These are phyloP conservation scores for Reinhardtius hippoglossoides DNA, from an alignment of 2,113 vertebrate species.

Conservation along the genomic window DNA sequence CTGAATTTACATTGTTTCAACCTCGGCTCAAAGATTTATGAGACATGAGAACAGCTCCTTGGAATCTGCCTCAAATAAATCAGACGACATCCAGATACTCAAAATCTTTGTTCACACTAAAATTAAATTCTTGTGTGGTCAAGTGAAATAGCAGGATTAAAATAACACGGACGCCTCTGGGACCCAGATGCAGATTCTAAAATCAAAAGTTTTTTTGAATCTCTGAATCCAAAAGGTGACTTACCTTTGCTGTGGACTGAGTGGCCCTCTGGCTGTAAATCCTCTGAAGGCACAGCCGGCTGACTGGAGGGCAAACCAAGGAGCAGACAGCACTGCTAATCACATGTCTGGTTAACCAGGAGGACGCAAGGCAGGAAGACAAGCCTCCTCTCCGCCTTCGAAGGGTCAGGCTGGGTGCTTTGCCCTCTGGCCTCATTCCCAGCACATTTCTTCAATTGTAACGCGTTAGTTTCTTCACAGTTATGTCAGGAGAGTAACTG, in stretches of 20 bases:
- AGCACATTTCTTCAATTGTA: not conserved
- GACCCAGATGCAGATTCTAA: not conserved
- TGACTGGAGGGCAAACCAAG: conserved; percentile 65
- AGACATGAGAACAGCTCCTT: not conserved
- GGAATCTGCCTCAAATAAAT: no score
- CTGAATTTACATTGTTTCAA: not conserved
- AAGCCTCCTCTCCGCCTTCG: conserved; percentile 58
- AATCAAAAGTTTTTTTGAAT: no score
- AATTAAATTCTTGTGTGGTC: not conserved
- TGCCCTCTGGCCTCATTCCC: not conserved
- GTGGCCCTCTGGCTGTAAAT: conserved; percentile 38
- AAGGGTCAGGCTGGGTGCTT: conserved; percentile 20
- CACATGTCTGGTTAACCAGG: conserved; percentile 75
- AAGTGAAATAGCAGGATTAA: not conserved
- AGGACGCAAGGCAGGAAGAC: conserved; percentile 54
- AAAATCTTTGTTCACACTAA: no score
- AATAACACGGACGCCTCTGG: not conserved
- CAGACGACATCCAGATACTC: no score
- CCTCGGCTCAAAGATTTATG: not conserved
- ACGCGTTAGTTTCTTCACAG: not conserved
- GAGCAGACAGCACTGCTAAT: conserved; percentile 67
- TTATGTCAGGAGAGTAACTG: not conserved
- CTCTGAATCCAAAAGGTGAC: not conserved
- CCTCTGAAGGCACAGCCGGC: conserved; percentile 33
- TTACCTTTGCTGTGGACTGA: conserved; percentile 50